phyloP scores from a whole-genome alignment of 2,113 vertebrate genomes.

The Limnothrissa miodon region DNA sequence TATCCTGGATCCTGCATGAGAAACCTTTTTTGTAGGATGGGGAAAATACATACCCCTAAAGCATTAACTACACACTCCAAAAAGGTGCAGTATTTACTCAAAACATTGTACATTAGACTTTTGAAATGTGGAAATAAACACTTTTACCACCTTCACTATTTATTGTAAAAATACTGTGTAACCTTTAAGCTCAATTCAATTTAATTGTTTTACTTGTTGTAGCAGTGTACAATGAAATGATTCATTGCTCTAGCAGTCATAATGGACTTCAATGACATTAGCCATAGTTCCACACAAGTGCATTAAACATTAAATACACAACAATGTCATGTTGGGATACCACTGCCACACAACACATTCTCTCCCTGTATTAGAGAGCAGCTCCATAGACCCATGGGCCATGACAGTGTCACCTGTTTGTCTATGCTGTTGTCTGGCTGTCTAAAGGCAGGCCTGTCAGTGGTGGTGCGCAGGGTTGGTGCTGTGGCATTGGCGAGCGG shows the following conservation, averaged over 20 bases:
- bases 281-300: no score
- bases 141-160: neutral
- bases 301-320: no score
- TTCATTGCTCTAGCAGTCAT: no score
- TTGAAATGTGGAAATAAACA: neutral
- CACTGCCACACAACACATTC: neutral
- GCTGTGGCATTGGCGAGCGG: conserved; percentile 58
- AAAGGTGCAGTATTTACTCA: neutral
- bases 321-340: neutral
- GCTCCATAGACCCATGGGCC: neutral
- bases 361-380: neutral
- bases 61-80: neutral
- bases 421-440: conserved; percentile 72
- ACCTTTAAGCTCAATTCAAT: neutral
- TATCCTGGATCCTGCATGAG: neutral
- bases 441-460: conserved; percentile 76
- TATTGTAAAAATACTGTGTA: neutral
- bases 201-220: no score
- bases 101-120: neutral
- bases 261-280: no score
- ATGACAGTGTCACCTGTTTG: conserved; percentile 72
- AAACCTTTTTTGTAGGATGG: neutral
- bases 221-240: no score
- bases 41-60: neutral
- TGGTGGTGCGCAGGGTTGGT: conserved; percentile 60